Evolutionary conservation across 1,140 invertebrate species (phyloP).

Genomic region (Zaprionus lachaisei): DNA sequence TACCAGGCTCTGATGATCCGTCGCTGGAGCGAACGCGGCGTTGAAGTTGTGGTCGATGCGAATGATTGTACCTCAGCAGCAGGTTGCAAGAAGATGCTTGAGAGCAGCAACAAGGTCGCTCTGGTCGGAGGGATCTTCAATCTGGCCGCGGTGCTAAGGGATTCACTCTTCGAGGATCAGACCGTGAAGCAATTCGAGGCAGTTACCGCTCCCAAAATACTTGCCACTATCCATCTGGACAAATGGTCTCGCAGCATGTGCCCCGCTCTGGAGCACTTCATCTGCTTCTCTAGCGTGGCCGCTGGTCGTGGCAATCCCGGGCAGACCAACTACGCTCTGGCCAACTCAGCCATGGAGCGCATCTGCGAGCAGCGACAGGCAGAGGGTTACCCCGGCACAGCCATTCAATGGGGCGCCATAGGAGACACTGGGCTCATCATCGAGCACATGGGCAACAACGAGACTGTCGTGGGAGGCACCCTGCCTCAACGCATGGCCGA

Average conservation of each 20-base stretch:
- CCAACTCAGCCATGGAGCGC: constrained; percentile 98
- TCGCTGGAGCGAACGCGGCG: constrained; percentile 89
- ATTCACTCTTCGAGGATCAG: constrained; percentile 95
- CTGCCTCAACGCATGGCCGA: constrained; percentile 95
- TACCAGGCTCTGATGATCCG: constrained; percentile 93
- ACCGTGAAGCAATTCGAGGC: constrained; percentile 90
- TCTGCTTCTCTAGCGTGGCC: constrained; percentile 97
- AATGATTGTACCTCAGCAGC: constrained; percentile 87
- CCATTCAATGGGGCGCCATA: constrained; percentile 99
- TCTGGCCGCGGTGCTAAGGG: constrained; percentile 94
- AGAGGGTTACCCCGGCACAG: constrained; percentile 91
- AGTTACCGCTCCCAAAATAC: constrained; percentile 92
- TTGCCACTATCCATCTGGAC: constrained; percentile 92
- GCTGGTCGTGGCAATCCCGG: constrained; percentile 97
- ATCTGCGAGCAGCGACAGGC: constrained; percentile 93
- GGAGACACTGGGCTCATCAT: constrained; percentile 97
- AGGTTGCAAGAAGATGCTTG: constrained; percentile 90
- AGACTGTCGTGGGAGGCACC: constrained; percentile 95
- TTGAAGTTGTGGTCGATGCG: constrained; percentile 90
- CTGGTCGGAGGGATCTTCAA: constrained; percentile 98
- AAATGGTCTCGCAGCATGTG: constrained; percentile 89
- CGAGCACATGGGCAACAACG: constrained; percentile 94
- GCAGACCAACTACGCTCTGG: constrained; percentile 97
- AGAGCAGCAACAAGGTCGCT: constrained; percentile 89
- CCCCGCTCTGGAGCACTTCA: constrained; percentile 94